Conservation (phyloP, 2,113 vertebrate genomes). For the Phalacrocorax carbo region DNA sequence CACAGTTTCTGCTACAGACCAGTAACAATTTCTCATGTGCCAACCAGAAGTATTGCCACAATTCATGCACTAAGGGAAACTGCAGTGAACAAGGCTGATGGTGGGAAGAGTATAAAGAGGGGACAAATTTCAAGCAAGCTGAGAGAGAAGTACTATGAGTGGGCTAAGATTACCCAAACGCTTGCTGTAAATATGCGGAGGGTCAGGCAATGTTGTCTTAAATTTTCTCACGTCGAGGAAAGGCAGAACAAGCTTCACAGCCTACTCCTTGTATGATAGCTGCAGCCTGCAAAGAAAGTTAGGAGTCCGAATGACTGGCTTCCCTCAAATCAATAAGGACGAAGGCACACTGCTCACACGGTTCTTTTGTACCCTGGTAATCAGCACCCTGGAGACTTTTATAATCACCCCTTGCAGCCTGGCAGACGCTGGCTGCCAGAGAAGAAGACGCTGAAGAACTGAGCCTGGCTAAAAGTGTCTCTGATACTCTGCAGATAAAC, state of each 20-base stretch:
- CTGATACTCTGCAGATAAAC: conserved; percentile 16
- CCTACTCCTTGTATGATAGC: neutral
- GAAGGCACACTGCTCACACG: neutral
- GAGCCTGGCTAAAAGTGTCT: neutral
- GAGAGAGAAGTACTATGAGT: neutral
- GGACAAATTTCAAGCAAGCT: neutral
- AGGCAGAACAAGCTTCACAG: neutral
- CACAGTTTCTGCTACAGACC: neutral
- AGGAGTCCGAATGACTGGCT: neutral
- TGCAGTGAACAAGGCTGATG: neutral
- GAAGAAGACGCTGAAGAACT: neutral
- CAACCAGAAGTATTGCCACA: neutral
- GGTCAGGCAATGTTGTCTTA: neutral
- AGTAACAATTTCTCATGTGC: neutral
- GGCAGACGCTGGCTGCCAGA: neutral
- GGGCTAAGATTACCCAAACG: neutral
- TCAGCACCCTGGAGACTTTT: neutral
- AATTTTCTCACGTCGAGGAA: neutral
- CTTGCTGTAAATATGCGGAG: accelerated
- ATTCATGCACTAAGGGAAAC: neutral
- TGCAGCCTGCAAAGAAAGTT: neutral
- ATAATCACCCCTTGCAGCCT: neutral
- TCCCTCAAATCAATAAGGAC: neutral
- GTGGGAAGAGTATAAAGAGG: neutral
- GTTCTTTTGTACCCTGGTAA: neutral